phyloP scores from a whole-genome alignment of 1,140 invertebrate species.

The Drosophila parabipectinata region DNA sequence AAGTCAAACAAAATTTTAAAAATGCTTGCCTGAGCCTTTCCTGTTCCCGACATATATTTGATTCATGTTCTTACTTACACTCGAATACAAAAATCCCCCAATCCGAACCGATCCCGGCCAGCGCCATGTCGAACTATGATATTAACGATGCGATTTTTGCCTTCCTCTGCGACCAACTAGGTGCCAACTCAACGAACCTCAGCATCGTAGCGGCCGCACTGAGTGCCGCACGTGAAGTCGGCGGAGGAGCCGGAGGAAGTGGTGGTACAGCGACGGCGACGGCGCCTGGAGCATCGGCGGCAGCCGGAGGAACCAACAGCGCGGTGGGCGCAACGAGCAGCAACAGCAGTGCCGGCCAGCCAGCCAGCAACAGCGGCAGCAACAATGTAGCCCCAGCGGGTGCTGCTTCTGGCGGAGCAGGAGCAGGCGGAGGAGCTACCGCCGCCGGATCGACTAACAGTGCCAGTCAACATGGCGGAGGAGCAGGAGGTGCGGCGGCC shows the following conservation, averaged over 20 bases:
- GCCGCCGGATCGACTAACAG: slow-evolving; percentile 14
- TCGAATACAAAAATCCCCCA: slow-evolving; percentile 1
- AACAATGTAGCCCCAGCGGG: slow-evolving; percentile 50
- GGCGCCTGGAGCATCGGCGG: slow-evolving; percentile 21
- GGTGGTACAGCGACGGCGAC: slow-evolving; percentile 9
- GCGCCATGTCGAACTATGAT: slow-evolving; percentile 26
- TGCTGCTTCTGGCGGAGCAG: slow-evolving; percentile 23
- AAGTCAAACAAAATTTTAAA: slow-evolving; percentile 5
- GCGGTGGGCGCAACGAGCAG: slow-evolving; percentile 68
- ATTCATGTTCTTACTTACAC: slow-evolving; percentile 19
- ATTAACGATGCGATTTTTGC: slow-evolving; percentile 28
- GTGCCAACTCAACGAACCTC: slow-evolving; percentile 65
- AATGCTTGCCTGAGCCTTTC: slow-evolving; percentile 18
- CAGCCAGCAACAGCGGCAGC: slow-evolving; percentile 52
- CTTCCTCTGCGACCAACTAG: slow-evolving; percentile 30
- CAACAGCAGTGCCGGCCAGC: slow-evolving; percentile 55
- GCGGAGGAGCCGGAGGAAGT: slow-evolving; percentile 31
- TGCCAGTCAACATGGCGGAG: slow-evolving; percentile 19
- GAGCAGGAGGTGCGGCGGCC: slow-evolving; percentile 52
- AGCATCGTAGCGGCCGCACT: slow-evolving; percentile 69
- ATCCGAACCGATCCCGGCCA: not conserved
- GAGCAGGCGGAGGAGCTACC: slow-evolving; percentile 10
- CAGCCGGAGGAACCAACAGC: slow-evolving; percentile 46
- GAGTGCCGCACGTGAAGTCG: slow-evolving; percentile 62
- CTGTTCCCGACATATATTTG: slow-evolving; percentile 13